A percentile compares a stretch with the other conserved stretches of the same genome.
phyloP scores from a whole-genome alignment of 2,113 vertebrate species.

The Regulus satrapa region DNA sequence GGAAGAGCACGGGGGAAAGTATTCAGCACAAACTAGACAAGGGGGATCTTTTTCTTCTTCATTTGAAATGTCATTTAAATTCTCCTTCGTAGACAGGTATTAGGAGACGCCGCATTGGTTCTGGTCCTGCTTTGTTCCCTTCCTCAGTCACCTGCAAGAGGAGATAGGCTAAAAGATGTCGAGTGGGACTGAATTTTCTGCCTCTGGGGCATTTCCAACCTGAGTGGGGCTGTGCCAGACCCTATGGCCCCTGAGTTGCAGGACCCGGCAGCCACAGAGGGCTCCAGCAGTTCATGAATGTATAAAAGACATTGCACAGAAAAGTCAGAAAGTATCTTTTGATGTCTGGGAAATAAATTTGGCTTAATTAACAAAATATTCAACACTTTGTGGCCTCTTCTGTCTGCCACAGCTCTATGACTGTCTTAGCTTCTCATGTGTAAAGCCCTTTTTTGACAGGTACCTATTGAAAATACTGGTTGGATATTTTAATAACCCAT shows the following conservation, averaged over 20 bases:
- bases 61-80: slow-evolving; percentile 25
- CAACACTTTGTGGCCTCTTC: not conserved
- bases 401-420: not conserved
- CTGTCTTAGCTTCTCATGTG: not conserved
- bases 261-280: not conserved
- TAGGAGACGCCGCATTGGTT: not conserved
- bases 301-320: not conserved
- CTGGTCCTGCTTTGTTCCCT: not conserved
- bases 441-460: not conserved
- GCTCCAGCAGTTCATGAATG: not conserved
- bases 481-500: not conserved
- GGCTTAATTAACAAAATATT: not conserved
- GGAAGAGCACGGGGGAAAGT: not conserved
- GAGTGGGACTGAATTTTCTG: not conserved
- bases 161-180: not conserved
- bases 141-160: not conserved
- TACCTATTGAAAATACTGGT: not conserved
- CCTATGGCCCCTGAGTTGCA: fast-evolving
- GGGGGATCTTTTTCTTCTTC: not conserved
- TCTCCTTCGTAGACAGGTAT: not conserved
- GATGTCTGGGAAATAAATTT: not conserved
- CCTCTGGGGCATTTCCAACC: not conserved
- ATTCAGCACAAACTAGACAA: not conserved
- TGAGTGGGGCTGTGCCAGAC: not conserved
- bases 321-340: not conserved